Evolutionary conservation across 2,113 vertebrate genomes (phyloP).

Genomic region (Podarcis cretensis): DNA sequence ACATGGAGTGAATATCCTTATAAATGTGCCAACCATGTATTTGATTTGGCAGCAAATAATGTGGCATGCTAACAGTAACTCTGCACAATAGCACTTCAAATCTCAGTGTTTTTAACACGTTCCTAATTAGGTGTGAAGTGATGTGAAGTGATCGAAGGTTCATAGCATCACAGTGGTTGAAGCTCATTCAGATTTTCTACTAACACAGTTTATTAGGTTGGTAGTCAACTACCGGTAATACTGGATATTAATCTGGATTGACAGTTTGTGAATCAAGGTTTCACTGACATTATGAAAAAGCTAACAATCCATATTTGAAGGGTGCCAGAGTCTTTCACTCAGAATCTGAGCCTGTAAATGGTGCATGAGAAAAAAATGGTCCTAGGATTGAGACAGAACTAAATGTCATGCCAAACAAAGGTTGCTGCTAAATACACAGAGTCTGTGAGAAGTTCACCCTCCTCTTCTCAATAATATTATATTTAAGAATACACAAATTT

Average conservation of each 20-base stretch:
- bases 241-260: background rate
- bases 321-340: background rate
- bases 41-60: slow-evolving; percentile 8
- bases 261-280: background rate
- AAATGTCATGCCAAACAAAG: background rate
- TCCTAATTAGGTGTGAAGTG: slow-evolving; percentile 30
- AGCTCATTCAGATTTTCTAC: background rate
- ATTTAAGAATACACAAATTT: too few relatives aligned
- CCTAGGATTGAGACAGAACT: background rate
- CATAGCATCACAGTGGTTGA: background rate
- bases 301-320: background rate
- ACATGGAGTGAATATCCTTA: background rate
- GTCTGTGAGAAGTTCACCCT: background rate
- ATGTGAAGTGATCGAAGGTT: slow-evolving; percentile 8
- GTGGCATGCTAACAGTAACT: slow-evolving; percentile 1
- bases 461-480: background rate
- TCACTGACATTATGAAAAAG: background rate
- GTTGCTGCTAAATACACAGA: background rate
- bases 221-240: background rate
- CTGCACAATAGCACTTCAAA: background rate
- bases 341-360: background rate
- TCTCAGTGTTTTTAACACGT: slow-evolving; percentile 12
- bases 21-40: background rate
- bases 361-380: background rate
- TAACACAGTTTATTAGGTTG: background rate